Conservation (phyloP, 2,113 vertebrate species). For the Odocoileus virginianus region DNA sequence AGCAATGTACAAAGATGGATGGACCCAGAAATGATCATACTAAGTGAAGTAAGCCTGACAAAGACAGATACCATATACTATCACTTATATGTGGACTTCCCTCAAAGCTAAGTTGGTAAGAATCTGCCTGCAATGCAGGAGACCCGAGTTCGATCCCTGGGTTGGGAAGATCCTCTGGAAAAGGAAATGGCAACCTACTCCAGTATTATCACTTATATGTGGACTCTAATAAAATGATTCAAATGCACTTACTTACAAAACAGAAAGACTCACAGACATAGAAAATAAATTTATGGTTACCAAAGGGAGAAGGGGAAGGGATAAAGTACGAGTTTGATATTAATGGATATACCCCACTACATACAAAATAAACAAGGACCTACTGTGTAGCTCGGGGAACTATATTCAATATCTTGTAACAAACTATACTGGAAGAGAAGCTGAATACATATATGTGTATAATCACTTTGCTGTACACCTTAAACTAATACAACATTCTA, state of each 20-base stretch:
- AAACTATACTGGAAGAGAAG: fast-evolving
- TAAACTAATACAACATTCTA: neutral
- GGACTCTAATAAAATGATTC: neutral
- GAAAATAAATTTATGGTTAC: neutral
- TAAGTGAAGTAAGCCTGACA: too few relatives aligned
- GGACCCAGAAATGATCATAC: neutral
- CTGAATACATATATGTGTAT: too few relatives aligned
- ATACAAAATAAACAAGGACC: neutral
- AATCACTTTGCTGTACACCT: neutral
- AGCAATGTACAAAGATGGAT: neutral
- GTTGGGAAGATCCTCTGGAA: neutral
- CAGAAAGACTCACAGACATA: neutral
- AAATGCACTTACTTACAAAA: neutral
- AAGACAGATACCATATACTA: fast-evolving
- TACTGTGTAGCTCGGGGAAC: neutral
- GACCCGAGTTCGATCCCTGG: neutral
- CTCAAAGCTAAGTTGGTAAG: neutral
- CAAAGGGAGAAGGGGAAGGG: neutral
- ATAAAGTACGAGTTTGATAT: neutral
- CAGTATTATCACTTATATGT: neutral
- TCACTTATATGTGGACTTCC: neutral
- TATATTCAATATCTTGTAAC: too few relatives aligned
- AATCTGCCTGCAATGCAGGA: neutral
- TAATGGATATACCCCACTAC: too few relatives aligned
- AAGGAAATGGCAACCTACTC: neutral